Percentiles rank a stretch among this genome's conserved stretches.
Evolutionary conservation across 2,797 vertebrate species (phyloP).

Genomic region (Diplodus sargus): DNA sequence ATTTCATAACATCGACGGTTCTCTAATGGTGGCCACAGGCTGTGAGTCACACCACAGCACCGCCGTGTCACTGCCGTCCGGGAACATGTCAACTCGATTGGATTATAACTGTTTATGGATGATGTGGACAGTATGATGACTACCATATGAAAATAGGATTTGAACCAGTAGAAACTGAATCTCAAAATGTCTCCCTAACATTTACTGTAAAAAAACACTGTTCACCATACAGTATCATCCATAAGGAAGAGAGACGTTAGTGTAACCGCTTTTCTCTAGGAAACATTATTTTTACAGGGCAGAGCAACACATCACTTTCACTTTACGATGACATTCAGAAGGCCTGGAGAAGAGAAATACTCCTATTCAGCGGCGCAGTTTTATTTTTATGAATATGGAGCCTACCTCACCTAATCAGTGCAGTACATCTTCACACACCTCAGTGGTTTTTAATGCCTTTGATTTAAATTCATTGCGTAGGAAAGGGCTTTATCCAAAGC

Average conservation of each 20-base stretch:
- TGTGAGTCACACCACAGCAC: constrained; percentile 26
- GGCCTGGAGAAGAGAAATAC: constrained; percentile 21
- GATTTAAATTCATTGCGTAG: constrained; percentile 61
- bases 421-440: constrained; percentile 49
- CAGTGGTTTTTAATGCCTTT: constrained; percentile 53
- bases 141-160: neutral
- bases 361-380: constrained; percentile 17
- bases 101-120: neutral
- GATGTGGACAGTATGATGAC: neutral
- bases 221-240: neutral
- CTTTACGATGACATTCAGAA: constrained; percentile 29
- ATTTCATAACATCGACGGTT: constrained; percentile 45
- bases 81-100: neutral
- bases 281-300: constrained; percentile 1
- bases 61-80: neutral
- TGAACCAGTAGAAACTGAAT: neutral
- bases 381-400: constrained; percentile 43
- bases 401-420: constrained; percentile 40
- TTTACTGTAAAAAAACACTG: constrained; percentile 4
- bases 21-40: constrained; percentile 42
- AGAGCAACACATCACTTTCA: constrained; percentile 11
- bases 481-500: constrained; percentile 54
- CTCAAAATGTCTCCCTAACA: neutral
- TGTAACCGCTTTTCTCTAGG: constrained; percentile 7
- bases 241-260: constrained; percentile 10